Percentiles rank a stretch among this genome's conserved stretches.
phyloP scores from a whole-genome alignment of 2,113 vertebrate species.

The Lota lota region DNA sequence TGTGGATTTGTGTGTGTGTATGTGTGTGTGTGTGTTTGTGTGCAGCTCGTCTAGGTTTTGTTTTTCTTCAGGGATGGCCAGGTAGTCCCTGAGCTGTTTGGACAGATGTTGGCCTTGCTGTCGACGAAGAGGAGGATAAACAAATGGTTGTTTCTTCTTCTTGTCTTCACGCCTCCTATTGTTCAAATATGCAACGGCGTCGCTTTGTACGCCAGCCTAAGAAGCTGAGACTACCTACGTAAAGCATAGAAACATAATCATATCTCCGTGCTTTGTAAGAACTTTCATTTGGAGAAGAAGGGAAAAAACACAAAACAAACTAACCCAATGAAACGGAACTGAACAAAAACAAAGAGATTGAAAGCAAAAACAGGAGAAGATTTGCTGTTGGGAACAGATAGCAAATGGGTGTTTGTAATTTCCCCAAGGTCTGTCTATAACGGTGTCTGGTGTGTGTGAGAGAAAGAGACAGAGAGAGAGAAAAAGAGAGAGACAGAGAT shows the following conservation, averaged over 20 bases:
- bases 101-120: conserved; percentile 33
- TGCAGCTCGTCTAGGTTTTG: conserved; percentile 18
- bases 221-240: too few relatives aligned
- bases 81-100: conserved; percentile 17
- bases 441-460: conserved; percentile 9
- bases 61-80: conserved; percentile 16
- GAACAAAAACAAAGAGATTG: conserved; percentile 12
- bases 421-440: conserved; percentile 44
- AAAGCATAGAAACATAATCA: neutral
- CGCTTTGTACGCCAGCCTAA: too few relatives aligned
- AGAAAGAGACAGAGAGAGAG: neutral
- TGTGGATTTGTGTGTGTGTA: neutral
- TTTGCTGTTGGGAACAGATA: conserved; percentile 2
- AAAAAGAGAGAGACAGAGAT: conserved; percentile 2
- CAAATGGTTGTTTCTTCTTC: conserved; percentile 14
- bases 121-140: neutral
- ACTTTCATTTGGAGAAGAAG: neutral
- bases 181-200: conserved; percentile 1
- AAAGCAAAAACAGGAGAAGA: conserved; percentile 19
- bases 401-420: conserved; percentile 16
- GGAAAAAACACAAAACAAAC: neutral
- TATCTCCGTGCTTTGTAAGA: too few relatives aligned
- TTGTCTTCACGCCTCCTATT: conserved; percentile 28
- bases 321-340: neutral
- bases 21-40: conserved; percentile 7